phyloP scores from a whole-genome alignment of 2,797 vertebrate species.

The Ctenopoma kingsleyae region DNA sequence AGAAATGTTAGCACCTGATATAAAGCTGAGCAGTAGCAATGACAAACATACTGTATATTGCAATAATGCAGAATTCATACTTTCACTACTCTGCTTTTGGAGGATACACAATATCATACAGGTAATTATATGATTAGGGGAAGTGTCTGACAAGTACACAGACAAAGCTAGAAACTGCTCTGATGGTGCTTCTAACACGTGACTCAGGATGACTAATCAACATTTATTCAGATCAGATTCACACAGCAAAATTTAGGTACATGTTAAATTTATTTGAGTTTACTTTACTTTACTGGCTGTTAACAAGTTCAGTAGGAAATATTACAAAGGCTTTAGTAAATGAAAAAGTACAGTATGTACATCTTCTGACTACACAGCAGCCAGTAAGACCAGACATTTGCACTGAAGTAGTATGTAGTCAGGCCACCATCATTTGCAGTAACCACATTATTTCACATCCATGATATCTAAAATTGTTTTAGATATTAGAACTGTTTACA shows the following conservation, averaged over 20 bases:
- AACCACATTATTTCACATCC: constrained; percentile 8
- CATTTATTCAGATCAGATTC: not conserved
- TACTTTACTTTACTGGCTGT: constrained; percentile 6
- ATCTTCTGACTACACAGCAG: constrained; percentile 76
- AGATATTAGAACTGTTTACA: constrained; percentile 15
- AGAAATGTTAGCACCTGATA: not conserved
- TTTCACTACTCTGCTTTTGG: not conserved
- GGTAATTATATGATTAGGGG: no score
- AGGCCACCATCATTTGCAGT: constrained; percentile 15
- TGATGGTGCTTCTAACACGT: not conserved
- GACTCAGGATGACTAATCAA: not conserved
- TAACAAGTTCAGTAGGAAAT: constrained; percentile 49
- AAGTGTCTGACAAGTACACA: not conserved
- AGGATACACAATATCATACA: not conserved
- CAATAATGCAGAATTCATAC: no score
- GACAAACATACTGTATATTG: not conserved
- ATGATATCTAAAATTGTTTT: constrained; percentile 13
- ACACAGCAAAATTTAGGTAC: not conserved
- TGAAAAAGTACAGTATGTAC: constrained; percentile 25
- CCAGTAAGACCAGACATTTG: constrained; percentile 58
- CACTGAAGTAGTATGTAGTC: constrained; percentile 47
- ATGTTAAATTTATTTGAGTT: constrained; percentile 51
- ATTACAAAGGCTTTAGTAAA: constrained; percentile 51
- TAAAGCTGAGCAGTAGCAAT: not conserved
- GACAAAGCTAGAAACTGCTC: not conserved